These are phyloP conservation scores for Seira sanloemensis DNA, from an alignment of 2,888 invertebrate species.

Conservation along the genomic window DNA sequence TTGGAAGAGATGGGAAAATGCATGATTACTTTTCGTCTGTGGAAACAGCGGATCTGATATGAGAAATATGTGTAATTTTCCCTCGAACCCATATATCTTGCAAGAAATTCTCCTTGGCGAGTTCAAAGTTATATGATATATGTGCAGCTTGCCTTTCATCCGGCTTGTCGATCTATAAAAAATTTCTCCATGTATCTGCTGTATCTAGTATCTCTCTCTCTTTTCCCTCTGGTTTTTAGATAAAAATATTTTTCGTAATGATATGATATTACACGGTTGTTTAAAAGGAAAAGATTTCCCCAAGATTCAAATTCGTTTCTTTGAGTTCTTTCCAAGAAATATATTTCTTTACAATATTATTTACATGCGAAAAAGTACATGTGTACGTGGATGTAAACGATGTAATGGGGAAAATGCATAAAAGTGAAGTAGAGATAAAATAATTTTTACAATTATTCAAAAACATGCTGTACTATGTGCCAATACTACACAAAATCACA, in stretches of 20 bases:
- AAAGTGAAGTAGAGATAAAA: too few relatives aligned
- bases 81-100: neutral
- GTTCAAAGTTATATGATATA: constrained; percentile 12
- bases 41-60: constrained; percentile 43
- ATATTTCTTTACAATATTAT: constrained; percentile 19
- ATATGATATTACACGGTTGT: constrained; percentile 38
- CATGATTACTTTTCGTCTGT: neutral
- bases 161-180: constrained; percentile 16
- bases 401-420: too few relatives aligned
- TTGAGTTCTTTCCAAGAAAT: constrained; percentile 44
- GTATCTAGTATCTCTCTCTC: neutral
- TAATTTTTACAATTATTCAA: too few relatives aligned
- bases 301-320: constrained; percentile 45
- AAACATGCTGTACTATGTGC: too few relatives aligned
- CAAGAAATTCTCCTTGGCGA: neutral
- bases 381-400: neutral
- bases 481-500: too few relatives aligned
- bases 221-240: neutral
- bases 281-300: constrained; percentile 30
- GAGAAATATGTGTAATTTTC: too few relatives aligned
- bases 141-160: constrained; percentile 37
- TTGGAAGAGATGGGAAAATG: neutral
- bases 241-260: neutral
- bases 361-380: constrained; percentile 5
- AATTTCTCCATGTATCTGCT: constrained; percentile 23